Evolutionary conservation across 1,140 invertebrate genomes (phyloP).

Genomic region (Macrosteles quadrilineatus): DNA sequence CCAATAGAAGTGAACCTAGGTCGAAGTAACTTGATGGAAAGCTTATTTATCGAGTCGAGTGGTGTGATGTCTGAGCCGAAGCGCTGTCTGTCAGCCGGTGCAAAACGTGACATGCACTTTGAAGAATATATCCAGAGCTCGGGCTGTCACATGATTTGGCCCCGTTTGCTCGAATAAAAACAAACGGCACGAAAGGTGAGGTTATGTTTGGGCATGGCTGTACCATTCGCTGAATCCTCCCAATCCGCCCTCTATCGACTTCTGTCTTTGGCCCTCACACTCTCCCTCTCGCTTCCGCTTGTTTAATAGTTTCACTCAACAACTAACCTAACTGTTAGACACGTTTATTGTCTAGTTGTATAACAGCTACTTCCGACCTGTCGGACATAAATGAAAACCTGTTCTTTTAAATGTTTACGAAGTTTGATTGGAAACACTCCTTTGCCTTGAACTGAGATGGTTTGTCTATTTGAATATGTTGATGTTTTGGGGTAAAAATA

Average conservation of each 20-base stretch:
- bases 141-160: neutral
- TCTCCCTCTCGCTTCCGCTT: neutral
- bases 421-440: no score
- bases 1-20: no score
- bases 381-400: no score
- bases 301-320: constrained; percentile 5
- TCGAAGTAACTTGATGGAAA: no score
- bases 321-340: neutral
- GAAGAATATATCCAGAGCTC: neutral
- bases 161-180: constrained; percentile 13
- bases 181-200: constrained; percentile 9
- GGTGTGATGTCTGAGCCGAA: no score
- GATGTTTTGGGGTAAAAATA: no score
- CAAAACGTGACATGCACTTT: constrained; percentile 10
- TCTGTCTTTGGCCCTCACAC: neutral
- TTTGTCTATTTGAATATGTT: no score
- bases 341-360: neutral
- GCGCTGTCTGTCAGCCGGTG: constrained; percentile 3
- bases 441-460: no score
- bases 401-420: no score
- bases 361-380: no score
- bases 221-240: constrained; percentile 1
- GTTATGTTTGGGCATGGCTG: constrained; percentile 2
- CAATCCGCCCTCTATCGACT: neutral
- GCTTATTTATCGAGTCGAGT: neutral